Evolutionary conservation across 2,797 vertebrate species (phyloP), one percentile per base, ranked within the genome.

Genomic region (Bovichtus variegatus): DNA sequence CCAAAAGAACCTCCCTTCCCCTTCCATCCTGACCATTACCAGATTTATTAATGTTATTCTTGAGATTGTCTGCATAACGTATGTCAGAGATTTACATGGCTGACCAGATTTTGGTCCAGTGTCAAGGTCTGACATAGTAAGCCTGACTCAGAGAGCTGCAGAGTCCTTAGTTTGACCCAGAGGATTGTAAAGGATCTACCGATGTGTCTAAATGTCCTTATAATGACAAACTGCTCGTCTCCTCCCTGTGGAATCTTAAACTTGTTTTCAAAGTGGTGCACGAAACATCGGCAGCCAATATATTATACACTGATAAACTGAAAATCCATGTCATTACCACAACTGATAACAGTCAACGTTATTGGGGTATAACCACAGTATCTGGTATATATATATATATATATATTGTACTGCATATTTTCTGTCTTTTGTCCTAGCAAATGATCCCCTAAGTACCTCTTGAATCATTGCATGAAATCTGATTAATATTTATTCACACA

Each of bases 11-110:
- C 78, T 85, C 86, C 88, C 63, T 69, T 68, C 41, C 51, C 51
- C 80, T 49, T 78, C 79, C 74, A 81, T 51, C 64, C 77, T 80
- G 78, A 49, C 61, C 76, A 80, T 88, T 77, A 50, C 58, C 76
- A 87, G 88, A 94, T 94, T 93, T 93, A 93, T 91, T 84, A 64
- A 73, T 88, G 82, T 90, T 92, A 68, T 90, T 93, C 87, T 90
- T 89, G 54, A 87, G 70, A 75, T 88, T 66, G 83, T 91, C 84
- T 85, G 76, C 61, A 87, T 91, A 88, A 90, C 73, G 55, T 82
- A 88, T 91, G 87, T 79, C 58, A 80, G 71, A 87, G 87, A 92
- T 92, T 90, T 89, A 91, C 79, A 86, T 43, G 64, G 71, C 47
- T 70, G 78, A 82, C 61, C 68, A 79, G 51, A 76, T 77, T 89